Evolutionary conservation across 2,113 vertebrate species (phyloP).

Genomic region (Psittacus erithacus): DNA sequence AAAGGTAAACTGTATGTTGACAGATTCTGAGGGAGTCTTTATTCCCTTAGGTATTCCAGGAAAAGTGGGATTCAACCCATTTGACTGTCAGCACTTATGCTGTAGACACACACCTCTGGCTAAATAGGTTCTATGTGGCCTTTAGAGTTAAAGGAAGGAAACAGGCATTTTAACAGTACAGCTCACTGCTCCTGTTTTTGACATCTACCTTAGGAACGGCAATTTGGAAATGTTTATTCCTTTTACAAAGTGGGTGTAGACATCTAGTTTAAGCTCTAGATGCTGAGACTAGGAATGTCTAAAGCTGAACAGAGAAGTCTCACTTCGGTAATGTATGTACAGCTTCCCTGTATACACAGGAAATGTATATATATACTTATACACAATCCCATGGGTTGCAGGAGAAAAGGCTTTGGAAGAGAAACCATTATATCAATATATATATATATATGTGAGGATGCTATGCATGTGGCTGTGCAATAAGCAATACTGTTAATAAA

Average conservation of each 20-base stretch:
- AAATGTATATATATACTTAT: neutral
- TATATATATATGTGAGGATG: neutral
- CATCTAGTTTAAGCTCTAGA: neutral
- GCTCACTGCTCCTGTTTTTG: neutral
- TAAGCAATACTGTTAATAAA: constrained; percentile 2
- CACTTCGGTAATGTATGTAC: neutral
- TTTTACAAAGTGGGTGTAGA: neutral
- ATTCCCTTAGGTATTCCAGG: neutral
- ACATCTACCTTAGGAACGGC: neutral
- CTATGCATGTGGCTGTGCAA: neutral
- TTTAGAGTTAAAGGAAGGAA: neutral
- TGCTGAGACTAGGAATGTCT: neutral
- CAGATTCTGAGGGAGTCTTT: neutral
- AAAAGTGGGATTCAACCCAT: neutral
- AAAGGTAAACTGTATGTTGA: neutral
- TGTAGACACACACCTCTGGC: neutral
- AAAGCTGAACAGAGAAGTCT: neutral
- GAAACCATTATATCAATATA: neutral
- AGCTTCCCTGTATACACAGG: neutral
- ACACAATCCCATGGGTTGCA: neutral
- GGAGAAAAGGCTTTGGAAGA: neutral
- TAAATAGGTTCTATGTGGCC: neutral
- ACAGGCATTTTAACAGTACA: neutral
- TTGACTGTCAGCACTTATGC: neutral
- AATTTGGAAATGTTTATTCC: neutral